These are phyloP conservation scores for Anguilla pacifica DNA, from an alignment of 2,797 vertebrate genomes.

Conservation along the genomic window DNA sequence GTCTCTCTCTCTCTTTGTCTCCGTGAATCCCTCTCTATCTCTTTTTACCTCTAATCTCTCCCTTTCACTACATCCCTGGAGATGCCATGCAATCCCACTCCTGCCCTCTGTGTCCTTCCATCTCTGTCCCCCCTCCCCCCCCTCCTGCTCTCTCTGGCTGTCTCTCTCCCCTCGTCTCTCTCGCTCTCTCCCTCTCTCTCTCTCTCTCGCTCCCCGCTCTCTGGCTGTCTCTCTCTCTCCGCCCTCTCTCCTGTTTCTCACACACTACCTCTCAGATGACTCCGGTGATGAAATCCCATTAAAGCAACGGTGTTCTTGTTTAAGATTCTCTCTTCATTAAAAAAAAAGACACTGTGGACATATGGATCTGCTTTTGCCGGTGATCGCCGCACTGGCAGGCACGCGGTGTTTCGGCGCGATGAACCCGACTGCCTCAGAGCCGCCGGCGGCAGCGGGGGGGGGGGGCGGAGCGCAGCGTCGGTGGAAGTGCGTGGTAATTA, in stretches of 20 bases:
- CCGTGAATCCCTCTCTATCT: conserved; percentile 6
- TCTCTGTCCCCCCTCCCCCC: neutral
- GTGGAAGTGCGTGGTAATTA: neutral
- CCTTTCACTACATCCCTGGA: neutral
- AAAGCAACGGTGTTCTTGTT: neutral
- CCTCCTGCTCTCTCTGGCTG: neutral
- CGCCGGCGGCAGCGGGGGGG: neutral
- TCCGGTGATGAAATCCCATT: conserved; percentile 18
- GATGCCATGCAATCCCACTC: neutral
- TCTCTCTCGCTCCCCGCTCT: neutral
- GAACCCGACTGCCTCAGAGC: conserved; percentile 4
- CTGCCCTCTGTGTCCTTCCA: conserved; percentile 7
- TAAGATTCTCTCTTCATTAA: conserved; percentile 6
- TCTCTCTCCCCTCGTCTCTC: conserved; percentile 15
- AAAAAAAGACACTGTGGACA: neutral
- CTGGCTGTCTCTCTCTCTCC: neutral
- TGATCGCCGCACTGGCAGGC: neutral
- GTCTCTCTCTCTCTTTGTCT: conserved; percentile 35
- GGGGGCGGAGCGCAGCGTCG: neutral
- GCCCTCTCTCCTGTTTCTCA: neutral
- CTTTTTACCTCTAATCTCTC: conserved; percentile 33
- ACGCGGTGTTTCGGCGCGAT: neutral
- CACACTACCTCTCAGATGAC: neutral
- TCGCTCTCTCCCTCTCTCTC: neutral
- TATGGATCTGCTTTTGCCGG: neutral